Conservation (phyloP, 2,113 vertebrate genomes). For the Oncorhynchus kisutch region DNA sequence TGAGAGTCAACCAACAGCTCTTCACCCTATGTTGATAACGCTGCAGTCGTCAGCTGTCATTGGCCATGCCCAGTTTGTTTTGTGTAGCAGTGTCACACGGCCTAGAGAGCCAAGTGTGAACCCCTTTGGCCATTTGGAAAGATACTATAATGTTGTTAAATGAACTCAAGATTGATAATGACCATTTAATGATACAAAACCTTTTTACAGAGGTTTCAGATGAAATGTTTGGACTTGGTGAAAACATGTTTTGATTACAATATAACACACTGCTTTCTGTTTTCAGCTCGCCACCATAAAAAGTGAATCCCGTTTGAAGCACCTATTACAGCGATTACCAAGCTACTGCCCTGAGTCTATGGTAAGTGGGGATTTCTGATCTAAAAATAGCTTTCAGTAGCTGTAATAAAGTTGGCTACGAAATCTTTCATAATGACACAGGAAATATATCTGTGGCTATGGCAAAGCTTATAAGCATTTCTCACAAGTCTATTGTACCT, state of each 20-base stretch:
- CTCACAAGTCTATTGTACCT: background rate
- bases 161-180: no score
- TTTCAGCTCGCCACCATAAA: constrained; percentile 76
- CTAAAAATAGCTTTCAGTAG: background rate
- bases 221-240: background rate
- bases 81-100: no score
- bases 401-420: background rate
- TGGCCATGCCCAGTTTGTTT: no score
- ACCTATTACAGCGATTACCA: constrained; percentile 89
- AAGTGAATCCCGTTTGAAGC: constrained; percentile 93
- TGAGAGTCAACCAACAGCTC: background rate
- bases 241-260: background rate
- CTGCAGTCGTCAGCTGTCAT: background rate
- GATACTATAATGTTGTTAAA: background rate
- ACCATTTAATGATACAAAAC: no score
- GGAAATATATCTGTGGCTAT: background rate
- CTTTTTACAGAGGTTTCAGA: no score
- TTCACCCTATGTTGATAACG: background rate
- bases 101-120: background rate
- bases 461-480: background rate
- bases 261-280: background rate
- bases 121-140: no score
- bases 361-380: constrained; percentile 63
- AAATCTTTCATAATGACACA: background rate
- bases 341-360: constrained; percentile 90